Evolutionary conservation across 2,113 vertebrate species (phyloP).

Genomic region (Trematocara marginatum): DNA sequence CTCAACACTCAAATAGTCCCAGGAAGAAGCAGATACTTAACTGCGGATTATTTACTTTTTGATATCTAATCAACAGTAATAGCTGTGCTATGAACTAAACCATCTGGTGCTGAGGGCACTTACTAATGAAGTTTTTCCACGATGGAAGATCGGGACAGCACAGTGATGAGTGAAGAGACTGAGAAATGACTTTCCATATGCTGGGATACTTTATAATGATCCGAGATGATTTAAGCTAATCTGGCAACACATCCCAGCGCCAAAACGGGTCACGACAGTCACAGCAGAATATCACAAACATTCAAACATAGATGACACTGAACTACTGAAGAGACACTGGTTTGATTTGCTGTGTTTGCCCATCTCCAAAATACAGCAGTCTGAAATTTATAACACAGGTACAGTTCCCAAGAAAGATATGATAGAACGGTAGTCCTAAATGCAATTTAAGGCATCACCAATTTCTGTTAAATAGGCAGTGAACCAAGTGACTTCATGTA

Average conservation of each 20-base stretch:
- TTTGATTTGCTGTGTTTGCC: background rate
- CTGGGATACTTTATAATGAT: background rate
- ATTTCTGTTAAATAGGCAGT: background rate
- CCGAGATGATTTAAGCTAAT: background rate
- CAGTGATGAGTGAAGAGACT: background rate
- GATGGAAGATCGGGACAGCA: slow-evolving; percentile 1
- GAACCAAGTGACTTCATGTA: background rate
- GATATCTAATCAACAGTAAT: slow-evolving; percentile 1
- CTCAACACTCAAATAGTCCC: background rate
- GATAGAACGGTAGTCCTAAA: background rate
- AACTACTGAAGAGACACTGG: background rate
- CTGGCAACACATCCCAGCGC: background rate
- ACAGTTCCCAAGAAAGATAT: background rate
- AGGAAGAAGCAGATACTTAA: background rate
- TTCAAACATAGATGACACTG: background rate
- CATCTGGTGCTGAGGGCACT: background rate
- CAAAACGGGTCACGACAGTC: background rate
- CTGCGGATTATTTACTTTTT: background rate
- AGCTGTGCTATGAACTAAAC: background rate
- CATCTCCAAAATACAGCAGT: background rate
- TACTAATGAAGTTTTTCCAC: slow-evolving; percentile 22
- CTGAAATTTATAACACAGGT: background rate
- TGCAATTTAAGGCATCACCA: background rate
- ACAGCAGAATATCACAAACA: background rate
- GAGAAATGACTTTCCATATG: background rate